Conservation (phyloP, 2,888 invertebrate species). For the Lobophora halterata region DNA sequence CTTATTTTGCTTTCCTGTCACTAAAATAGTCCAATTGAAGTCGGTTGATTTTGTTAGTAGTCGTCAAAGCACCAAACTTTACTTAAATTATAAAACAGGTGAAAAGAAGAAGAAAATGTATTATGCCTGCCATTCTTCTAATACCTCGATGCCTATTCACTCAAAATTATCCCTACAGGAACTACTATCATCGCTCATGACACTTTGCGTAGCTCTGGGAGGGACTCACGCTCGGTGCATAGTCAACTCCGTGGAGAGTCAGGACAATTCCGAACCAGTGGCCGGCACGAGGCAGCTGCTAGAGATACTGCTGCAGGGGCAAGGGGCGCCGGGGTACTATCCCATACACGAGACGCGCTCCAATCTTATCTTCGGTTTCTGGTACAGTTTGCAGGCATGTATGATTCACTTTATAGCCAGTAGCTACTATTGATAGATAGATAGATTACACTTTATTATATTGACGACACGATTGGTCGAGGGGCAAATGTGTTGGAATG, state of each 20-base stretch:
- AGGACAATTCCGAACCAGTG: constrained; percentile 36
- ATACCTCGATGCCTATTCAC: too few relatives aligned
- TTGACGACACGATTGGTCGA: too few relatives aligned
- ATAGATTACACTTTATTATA: too few relatives aligned
- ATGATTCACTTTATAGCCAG: not conserved
- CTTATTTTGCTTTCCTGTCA: too few relatives aligned
- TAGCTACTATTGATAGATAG: too few relatives aligned
- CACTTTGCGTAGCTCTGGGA: constrained; percentile 84
- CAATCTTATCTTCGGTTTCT: constrained; percentile 92
- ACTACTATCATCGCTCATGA: constrained; percentile 83
- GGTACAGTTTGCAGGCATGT: constrained; percentile 93
- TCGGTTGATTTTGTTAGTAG: too few relatives aligned
- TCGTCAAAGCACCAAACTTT: too few relatives aligned
- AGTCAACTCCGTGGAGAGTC: constrained; percentile 49
- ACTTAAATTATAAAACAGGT: too few relatives aligned
- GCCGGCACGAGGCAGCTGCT: constrained; percentile 77
- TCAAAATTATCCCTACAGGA: constrained; percentile 76
- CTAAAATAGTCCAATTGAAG: too few relatives aligned
- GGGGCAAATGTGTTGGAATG: too few relatives aligned
- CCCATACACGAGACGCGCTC: constrained; percentile 94
- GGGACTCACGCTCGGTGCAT: constrained; percentile 84
- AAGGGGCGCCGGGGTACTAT: constrained; percentile 89
- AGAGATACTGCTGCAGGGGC: constrained; percentile 88
- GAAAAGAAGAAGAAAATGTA: too few relatives aligned
- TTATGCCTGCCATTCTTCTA: too few relatives aligned